Conservation (phyloP, 2,888 invertebrate species). For the Xestoiulus laeticollis region DNA sequence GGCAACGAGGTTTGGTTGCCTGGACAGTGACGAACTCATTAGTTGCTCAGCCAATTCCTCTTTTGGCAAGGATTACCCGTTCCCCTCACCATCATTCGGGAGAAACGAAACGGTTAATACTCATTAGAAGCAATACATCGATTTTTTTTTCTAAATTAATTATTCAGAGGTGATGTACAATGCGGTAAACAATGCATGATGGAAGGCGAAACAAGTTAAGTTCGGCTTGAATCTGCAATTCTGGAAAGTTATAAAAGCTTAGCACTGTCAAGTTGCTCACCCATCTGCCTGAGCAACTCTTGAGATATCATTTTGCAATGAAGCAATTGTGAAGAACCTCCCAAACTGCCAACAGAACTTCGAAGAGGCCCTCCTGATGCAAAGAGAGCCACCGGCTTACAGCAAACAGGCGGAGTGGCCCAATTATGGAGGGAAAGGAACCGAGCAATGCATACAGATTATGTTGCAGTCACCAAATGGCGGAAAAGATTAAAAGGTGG, state of each 20-base stretch:
- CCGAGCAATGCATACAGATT: not conserved
- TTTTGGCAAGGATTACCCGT: slow-evolving; percentile 10
- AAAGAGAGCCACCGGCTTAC: not conserved
- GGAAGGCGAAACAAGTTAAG: not conserved
- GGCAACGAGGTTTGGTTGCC: slow-evolving; percentile 13
- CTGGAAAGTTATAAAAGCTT: too few species aligned
- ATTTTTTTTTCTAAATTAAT: slow-evolving; percentile 34
- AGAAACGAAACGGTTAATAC: slow-evolving; percentile 32
- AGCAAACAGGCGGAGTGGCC: not conserved
- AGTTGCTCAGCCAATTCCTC: not conserved
- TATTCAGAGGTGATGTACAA: not conserved
- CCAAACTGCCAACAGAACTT: not conserved
- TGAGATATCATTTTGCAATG: not conserved
- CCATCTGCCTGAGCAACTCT: not conserved
- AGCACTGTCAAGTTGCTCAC: not conserved
- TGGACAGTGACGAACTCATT: slow-evolving; percentile 35
- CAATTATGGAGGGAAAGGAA: not conserved
- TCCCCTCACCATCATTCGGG: not conserved
- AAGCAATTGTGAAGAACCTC: not conserved
- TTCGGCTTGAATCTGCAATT: not conserved
- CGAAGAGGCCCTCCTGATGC: not conserved
- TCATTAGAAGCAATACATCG: slow-evolving; percentile 19
- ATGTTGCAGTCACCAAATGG: not conserved
- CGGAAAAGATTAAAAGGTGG: slow-evolving; percentile 21
- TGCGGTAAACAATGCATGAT: not conserved